These are phyloP conservation scores for Gavia stellata DNA, from an alignment of 2,113 vertebrate genomes.

Conservation along the genomic window DNA sequence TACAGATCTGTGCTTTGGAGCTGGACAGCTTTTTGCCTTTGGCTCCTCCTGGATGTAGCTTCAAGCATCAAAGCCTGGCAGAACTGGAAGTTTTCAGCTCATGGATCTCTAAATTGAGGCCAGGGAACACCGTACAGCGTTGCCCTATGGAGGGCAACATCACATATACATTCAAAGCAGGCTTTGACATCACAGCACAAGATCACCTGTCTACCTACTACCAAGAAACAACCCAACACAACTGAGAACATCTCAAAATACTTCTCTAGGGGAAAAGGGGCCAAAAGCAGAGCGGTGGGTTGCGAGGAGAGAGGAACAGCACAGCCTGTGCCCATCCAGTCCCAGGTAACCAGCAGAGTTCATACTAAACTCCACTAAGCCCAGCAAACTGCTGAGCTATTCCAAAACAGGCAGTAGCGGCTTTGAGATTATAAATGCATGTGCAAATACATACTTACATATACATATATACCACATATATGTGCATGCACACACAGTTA, in stretches of 20 bases:
- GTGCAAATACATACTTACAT: background rate
- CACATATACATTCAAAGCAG: background rate
- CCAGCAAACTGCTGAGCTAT: background rate
- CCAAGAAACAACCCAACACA: background rate
- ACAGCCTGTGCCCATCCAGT: background rate
- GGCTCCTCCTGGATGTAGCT: background rate
- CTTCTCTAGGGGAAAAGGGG: background rate
- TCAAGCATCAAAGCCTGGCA: background rate
- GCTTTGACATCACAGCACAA: background rate
- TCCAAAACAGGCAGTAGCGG: background rate
- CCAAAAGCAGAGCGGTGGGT: background rate
- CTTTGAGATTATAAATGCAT: background rate
- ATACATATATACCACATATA: background rate
- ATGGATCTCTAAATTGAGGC: background rate
- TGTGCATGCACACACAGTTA: background rate
- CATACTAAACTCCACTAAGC: background rate
- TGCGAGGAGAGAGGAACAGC: background rate
- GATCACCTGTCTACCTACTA: background rate
- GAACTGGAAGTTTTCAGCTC: background rate
- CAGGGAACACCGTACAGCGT: background rate
- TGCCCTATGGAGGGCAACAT: background rate
- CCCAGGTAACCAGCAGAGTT: background rate
- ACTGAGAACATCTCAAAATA: background rate
- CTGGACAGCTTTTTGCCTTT: background rate
- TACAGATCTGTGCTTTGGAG: background rate